Evolutionary conservation across 2,113 vertebrate species (phyloP).

Genomic region (Ascaphus truei): DNA sequence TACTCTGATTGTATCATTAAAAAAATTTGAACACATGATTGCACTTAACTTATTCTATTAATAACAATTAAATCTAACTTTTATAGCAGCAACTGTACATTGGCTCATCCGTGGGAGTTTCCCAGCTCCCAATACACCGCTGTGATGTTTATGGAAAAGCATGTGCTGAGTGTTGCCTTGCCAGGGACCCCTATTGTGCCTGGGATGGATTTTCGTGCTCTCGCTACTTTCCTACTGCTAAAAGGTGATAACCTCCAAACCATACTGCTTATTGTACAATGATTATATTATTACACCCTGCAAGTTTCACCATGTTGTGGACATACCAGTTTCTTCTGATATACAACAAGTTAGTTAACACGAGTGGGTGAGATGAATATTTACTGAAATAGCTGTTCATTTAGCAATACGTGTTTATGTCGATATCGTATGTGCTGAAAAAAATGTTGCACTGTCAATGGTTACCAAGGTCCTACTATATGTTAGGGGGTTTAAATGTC

Average conservation of each 20-base stretch:
- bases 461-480: too few species aligned
- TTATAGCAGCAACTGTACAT: slow-evolving; percentile 94
- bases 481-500: too few species aligned
- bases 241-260: slow-evolving; percentile 72
- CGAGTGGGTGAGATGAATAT: too few species aligned
- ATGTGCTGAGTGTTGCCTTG: slow-evolving; percentile 94
- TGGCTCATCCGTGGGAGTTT: slow-evolving; percentile 81
- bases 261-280: background rate
- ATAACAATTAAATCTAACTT: slow-evolving; percentile 10
- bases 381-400: too few species aligned
- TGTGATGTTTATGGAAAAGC: slow-evolving; percentile 94
- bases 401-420: too few species aligned
- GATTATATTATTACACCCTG: too few species aligned
- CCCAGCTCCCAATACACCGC: slow-evolving; percentile 90
- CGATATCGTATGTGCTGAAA: background rate
- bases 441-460: too few species aligned
- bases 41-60: background rate
- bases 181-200: slow-evolving; percentile 94
- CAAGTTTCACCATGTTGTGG: too few species aligned
- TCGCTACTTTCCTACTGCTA: slow-evolving; percentile 95
- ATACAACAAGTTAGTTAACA: too few species aligned
- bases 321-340: too few species aligned
- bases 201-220: slow-evolving; percentile 95
- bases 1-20: too few species aligned
- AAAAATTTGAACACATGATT: background rate